Percentiles rank a stretch among this genome's conserved stretches.
Conservation (phyloP, 1,140 invertebrate species). For the Melanaphis sacchari region DNA sequence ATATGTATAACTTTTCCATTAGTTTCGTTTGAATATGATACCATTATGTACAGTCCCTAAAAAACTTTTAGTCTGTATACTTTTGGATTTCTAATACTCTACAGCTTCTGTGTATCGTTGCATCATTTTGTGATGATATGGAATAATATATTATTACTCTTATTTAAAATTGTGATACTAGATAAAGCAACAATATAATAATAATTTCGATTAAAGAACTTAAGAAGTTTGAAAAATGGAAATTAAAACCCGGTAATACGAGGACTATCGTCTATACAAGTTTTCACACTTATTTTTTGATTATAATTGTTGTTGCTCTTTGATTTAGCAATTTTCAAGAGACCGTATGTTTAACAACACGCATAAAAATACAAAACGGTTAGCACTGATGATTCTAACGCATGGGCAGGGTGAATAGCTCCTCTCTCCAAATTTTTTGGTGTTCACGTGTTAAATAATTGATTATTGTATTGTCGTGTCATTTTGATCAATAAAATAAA, state of each 20-base stretch:
- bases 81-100: not conserved
- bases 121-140: not conserved
- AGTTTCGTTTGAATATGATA: slow-evolving; percentile 3
- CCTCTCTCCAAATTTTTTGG: not conserved
- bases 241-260: not conserved
- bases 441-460: not conserved
- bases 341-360: not conserved
- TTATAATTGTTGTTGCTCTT: not conserved
- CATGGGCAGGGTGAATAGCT: not conserved
- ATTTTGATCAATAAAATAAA: not conserved
- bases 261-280: not conserved
- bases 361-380: not conserved
- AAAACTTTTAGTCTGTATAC: not conserved
- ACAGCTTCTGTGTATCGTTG: not conserved
- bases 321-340: not conserved
- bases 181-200: not conserved
- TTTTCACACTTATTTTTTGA: not conserved
- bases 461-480: not conserved
- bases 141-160: not conserved
- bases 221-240: not conserved
- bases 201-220: not conserved
- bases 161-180: not conserved
- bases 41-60: not conserved
- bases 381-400: not conserved
- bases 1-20: not conserved